phyloP scores from a whole-genome alignment of 1,140 invertebrate species.

The Mactra quadrangularis region DNA sequence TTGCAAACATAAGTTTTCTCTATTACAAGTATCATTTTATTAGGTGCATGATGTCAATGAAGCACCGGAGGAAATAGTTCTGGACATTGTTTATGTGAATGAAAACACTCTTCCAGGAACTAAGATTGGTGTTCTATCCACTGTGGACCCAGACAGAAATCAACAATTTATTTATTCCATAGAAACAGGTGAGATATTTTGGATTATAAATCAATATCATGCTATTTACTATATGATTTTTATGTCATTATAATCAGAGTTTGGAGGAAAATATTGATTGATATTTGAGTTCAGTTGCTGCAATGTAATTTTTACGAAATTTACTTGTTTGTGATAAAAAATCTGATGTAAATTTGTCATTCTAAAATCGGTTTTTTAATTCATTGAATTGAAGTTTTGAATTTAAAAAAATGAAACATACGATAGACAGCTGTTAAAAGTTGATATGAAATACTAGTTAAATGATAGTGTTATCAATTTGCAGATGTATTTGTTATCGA shows the following conservation, averaged over 20 bases:
- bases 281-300: too few species aligned
- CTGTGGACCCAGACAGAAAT: conserved; percentile 66
- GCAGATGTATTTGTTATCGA: conserved; percentile 67
- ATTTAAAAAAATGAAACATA: not conserved
- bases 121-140: conserved; percentile 62
- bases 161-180: conserved; percentile 68
- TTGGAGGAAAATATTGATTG: too few species aligned
- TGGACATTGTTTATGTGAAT: conserved; percentile 58
- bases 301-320: too few species aligned
- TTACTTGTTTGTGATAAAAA: too few species aligned
- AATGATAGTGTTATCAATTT: too few species aligned
- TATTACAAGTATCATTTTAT: too few species aligned
- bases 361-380: not conserved
- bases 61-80: conserved; percentile 60
- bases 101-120: conserved; percentile 65
- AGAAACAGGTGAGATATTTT: not conserved
- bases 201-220: too few species aligned
- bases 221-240: too few species aligned
- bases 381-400: too few species aligned
- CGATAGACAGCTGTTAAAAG: not conserved
- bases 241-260: too few species aligned
- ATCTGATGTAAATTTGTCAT: too few species aligned
- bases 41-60: conserved; percentile 77
- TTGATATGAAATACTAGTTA: not conserved
- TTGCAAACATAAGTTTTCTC: too few species aligned